Evolutionary conservation across 2,888 invertebrate species (phyloP).

Genomic region (Polylopha cassiicola): DNA sequence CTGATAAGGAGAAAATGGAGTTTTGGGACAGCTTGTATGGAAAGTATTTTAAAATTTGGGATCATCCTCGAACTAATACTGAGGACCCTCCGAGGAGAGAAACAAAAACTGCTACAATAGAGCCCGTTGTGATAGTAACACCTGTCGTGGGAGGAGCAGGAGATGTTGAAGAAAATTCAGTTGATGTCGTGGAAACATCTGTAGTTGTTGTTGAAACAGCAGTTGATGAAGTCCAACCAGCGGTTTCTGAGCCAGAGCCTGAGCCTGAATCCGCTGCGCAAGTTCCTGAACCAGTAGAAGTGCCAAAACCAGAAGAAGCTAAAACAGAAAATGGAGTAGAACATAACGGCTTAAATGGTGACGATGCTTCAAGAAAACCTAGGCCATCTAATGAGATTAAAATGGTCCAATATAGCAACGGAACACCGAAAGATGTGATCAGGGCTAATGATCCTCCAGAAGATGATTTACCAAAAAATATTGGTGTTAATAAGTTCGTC

Average conservation of each 20-base stretch:
- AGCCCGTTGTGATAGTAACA: not conserved
- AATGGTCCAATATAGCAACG: constrained; percentile 55
- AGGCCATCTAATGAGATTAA: constrained; percentile 67
- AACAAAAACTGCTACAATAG: not conserved
- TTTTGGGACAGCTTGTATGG: constrained; percentile 62
- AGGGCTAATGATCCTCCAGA: constrained; percentile 69
- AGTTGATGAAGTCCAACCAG: constrained; percentile 22
- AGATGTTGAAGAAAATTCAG: constrained; percentile 22
- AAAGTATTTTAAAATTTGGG: constrained; percentile 62
- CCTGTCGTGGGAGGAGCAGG: constrained; percentile 25
- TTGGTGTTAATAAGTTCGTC: constrained; percentile 70
- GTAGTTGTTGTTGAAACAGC: constrained; percentile 27
- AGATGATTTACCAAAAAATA: constrained; percentile 68
- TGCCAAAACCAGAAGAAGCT: constrained; percentile 6
- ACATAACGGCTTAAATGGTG: constrained; percentile 11
- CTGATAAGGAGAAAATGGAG: constrained; percentile 59
- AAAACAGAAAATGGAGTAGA: constrained; percentile 17
- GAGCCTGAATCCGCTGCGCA: constrained; percentile 22
- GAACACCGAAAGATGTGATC: constrained; percentile 60
- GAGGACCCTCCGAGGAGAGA: constrained; percentile 29
- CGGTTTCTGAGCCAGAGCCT: constrained; percentile 26
- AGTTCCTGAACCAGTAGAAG: constrained; percentile 3
- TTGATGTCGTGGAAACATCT: constrained; percentile 21
- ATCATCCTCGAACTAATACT: constrained; percentile 40
- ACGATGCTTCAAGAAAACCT: constrained; percentile 34